Conservation (phyloP, 2,888 invertebrate genomes). For the Amorpha juglandis region DNA sequence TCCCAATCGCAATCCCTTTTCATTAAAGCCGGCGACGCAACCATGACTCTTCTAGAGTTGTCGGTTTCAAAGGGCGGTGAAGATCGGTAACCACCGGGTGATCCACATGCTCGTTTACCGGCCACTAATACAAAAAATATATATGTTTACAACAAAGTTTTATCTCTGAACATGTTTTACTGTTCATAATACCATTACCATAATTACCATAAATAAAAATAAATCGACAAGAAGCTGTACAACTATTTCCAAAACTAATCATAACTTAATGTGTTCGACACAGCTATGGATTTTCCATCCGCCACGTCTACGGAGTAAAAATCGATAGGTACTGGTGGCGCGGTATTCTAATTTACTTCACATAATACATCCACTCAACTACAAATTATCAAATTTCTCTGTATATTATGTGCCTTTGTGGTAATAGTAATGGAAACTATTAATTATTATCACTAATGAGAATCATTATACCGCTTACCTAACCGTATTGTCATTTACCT, state of each 20-base stretch:
- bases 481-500: too few species aligned
- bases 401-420: background rate
- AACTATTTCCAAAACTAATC: constrained; percentile 1
- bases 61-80: too few species aligned
- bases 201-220: too few species aligned
- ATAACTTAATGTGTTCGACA: constrained; percentile 15
- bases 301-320: constrained; percentile 14
- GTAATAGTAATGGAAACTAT: constrained; percentile 25
- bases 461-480: background rate
- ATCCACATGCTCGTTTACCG: too few species aligned
- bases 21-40: too few species aligned
- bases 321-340: background rate
- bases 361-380: background rate
- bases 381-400: background rate
- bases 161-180: too few species aligned
- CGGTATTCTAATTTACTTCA: background rate
- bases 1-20: too few species aligned
- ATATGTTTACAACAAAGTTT: too few species aligned
- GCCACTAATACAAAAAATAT: too few species aligned
- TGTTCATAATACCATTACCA: too few species aligned
- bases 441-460: constrained; percentile 4
- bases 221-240: background rate
- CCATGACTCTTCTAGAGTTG: too few species aligned
- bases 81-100: too few species aligned
- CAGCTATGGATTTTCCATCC: background rate